Conservation (phyloP, 2,888 invertebrate species). For the Drosophila greeni region DNA sequence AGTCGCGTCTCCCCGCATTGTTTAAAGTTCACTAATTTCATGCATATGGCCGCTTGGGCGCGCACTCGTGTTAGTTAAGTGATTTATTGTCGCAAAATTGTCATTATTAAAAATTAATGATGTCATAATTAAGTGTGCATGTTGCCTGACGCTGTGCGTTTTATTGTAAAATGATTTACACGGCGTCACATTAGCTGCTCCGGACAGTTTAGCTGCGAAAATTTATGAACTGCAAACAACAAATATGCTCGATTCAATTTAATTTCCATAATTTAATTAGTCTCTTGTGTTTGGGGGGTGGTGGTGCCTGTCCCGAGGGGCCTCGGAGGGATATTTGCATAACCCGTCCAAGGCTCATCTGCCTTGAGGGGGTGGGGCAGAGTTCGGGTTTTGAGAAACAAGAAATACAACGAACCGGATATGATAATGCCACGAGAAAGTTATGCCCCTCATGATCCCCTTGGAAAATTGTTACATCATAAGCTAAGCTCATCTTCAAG, state of each 20-base stretch:
- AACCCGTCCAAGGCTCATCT: conserved; percentile 33
- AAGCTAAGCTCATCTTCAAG: neutral
- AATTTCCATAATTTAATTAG: conserved; percentile 67
- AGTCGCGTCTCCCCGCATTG: conserved; percentile 32
- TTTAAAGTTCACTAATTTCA: conserved; percentile 62
- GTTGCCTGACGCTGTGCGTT: conserved; percentile 50
- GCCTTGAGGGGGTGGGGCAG: no score
- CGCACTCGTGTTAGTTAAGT: conserved; percentile 63
- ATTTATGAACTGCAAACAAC: conserved; percentile 61
- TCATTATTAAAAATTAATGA: conserved; percentile 75
- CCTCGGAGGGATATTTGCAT: conserved; percentile 28
- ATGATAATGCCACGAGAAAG: conserved; percentile 25
- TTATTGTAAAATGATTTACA: conserved; percentile 72
- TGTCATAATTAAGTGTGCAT: conserved; percentile 66
- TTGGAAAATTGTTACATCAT: neutral
- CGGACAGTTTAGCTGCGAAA: conserved; percentile 51
- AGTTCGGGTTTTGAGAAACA: conserved; percentile 18
- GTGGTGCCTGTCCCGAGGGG: neutral
- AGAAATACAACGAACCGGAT: conserved; percentile 13
- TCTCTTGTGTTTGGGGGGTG: conserved; percentile 19
- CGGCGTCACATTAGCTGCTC: conserved; percentile 43
- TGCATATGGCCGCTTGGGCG: conserved; percentile 44
- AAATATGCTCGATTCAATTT: conserved; percentile 60
- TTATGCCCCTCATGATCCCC: neutral
- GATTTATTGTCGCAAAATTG: conserved; percentile 75